Evolutionary conservation across 2,113 vertebrate species (phyloP).

Genomic region (Bos javanicus): DNA sequence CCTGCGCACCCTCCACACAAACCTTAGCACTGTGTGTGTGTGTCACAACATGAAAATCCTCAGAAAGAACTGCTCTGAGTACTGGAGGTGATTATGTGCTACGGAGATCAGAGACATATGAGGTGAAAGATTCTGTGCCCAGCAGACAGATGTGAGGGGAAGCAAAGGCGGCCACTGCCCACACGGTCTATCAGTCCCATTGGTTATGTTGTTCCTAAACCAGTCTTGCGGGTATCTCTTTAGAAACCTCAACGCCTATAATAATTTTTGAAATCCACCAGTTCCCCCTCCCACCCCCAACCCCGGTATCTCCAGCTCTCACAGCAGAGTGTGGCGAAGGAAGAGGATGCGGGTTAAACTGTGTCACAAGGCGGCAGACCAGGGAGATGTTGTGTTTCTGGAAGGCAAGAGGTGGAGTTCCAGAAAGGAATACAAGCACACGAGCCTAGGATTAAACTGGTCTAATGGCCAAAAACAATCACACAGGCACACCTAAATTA

Average conservation of each 20-base stretch:
- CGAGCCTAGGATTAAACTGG: neutral
- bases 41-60: neutral
- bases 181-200: neutral
- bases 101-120: neutral
- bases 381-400: accelerated
- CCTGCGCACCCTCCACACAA: neutral
- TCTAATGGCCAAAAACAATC: neutral
- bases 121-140: neutral
- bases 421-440: neutral
- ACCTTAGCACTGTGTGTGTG: neutral
- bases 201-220: neutral
- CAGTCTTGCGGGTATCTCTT: neutral
- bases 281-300: accelerated
- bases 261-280: neutral
- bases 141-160: neutral
- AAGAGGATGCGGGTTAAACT: neutral
- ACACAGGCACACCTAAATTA: neutral
- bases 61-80: neutral
- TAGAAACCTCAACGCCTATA: neutral
- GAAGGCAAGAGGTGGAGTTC: neutral
- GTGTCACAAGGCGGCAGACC: neutral
- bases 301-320: neutral
- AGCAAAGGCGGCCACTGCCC: neutral
- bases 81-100: neutral
- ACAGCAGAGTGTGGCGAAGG: neutral